phyloP scores from a whole-genome alignment of 2,888 invertebrate genomes.

The Cephonodes hylas region DNA sequence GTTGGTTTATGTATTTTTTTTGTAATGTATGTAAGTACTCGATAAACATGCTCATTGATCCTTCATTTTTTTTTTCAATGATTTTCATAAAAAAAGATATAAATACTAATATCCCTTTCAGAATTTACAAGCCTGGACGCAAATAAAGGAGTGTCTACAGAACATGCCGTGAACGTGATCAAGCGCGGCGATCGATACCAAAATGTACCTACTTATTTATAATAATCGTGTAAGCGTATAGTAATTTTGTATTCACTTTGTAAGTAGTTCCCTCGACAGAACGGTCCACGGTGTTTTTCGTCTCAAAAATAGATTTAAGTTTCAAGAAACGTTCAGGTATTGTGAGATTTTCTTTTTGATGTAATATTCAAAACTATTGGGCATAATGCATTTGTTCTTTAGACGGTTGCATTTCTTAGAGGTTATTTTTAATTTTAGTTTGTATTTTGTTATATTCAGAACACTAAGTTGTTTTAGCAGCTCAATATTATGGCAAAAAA shows the following conservation, averaged over 20 bases:
- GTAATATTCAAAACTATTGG: background rate
- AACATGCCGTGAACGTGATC: conserved; percentile 82
- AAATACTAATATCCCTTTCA: conserved; percentile 45
- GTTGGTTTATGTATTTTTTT: too few relatives aligned
- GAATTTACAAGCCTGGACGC: conserved; percentile 89
- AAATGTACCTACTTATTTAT: conserved; percentile 37
- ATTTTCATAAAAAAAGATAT: too few relatives aligned
- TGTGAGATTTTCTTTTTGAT: background rate
- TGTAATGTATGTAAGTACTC: too few relatives aligned
- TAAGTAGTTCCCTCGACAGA: conserved; percentile 28
- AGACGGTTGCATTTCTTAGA: too few relatives aligned
- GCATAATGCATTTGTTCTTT: background rate
- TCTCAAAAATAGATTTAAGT: conserved; percentile 2
- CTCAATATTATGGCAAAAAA: background rate
- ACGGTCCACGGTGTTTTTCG: background rate
- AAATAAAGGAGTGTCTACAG: conserved; percentile 87
- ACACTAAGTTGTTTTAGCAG: background rate
- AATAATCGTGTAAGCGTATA: conserved; percentile 36
- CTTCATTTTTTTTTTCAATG: too few relatives aligned
- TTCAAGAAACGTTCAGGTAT: background rate
- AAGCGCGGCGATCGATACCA: conserved; percentile 7
- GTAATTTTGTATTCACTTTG: conserved; percentile 53
- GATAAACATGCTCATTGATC: too few relatives aligned
- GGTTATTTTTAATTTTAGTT: too few relatives aligned
- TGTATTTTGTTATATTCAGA: too few relatives aligned